A percentile compares a stretch with the other conserved stretches of the same genome.
Conservation (phyloP, 2,888 invertebrate species). For the Furcula furcula region DNA sequence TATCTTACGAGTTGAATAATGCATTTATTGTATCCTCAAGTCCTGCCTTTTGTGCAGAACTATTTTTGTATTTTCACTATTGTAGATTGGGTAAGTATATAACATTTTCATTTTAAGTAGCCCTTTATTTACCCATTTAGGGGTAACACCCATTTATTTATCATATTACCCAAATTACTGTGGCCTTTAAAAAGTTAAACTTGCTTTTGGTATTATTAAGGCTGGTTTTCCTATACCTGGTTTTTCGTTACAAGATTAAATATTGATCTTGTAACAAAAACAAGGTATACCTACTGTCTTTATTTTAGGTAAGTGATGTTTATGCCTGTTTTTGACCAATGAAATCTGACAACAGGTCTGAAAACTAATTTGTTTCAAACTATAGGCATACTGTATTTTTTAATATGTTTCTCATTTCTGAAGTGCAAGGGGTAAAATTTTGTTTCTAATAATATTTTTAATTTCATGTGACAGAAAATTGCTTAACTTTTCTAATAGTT, state of each 20-base stretch:
- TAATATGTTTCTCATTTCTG: slow-evolving; percentile 41
- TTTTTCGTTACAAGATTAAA: no score
- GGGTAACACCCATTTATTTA: slow-evolving; percentile 69
- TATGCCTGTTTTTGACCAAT: slow-evolving; percentile 47
- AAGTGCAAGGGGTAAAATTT: slow-evolving; percentile 41
- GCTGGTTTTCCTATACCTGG: slow-evolving; percentile 67
- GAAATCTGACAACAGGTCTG: slow-evolving; percentile 14
- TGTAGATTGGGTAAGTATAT: slow-evolving; percentile 69
- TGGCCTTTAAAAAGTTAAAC: slow-evolving; percentile 74
- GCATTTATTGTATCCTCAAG: slow-evolving; percentile 51
- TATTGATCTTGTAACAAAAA: no score
- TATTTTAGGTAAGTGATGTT: slow-evolving; percentile 53
- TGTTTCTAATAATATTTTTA: slow-evolving; percentile 44
- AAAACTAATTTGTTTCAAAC: slow-evolving; percentile 40
- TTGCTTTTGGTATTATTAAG: slow-evolving; percentile 74
- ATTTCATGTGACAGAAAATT: slow-evolving; percentile 44
- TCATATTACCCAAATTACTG: slow-evolving; percentile 76
- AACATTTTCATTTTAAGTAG: slow-evolving; percentile 57
- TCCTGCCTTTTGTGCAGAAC: slow-evolving; percentile 23
- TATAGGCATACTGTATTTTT: slow-evolving; percentile 44
- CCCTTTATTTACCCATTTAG: slow-evolving; percentile 56
- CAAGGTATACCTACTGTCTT: slow-evolving; percentile 52
- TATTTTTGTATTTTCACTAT: slow-evolving; percentile 24
- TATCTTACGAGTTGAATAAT: slow-evolving; percentile 43
- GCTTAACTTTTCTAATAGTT: slow-evolving; percentile 49